These are phyloP conservation scores for human DNA, from an alignment of 2,113 vertebrate species.

Conservation along the genomic window DNA sequence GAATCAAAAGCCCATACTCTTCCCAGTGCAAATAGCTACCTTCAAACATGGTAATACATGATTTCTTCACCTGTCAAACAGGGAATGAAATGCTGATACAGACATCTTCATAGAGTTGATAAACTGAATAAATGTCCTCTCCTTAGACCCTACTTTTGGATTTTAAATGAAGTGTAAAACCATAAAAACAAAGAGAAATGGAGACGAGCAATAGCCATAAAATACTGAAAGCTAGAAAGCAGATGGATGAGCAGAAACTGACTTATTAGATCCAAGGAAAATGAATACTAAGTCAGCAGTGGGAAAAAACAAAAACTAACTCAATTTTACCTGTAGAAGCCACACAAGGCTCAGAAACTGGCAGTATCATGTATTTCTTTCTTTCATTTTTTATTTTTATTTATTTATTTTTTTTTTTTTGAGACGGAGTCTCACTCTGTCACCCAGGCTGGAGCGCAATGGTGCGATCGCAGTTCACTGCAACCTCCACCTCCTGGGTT, in stretches of 20 bases:
- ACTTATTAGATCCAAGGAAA: background rate
- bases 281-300: background rate
- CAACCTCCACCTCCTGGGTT: too few species aligned
- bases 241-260: background rate
- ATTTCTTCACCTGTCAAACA: background rate
- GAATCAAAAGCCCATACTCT: background rate
- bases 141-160: background rate
- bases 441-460: too few species aligned
- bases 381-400: too few species aligned
- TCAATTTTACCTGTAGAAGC: background rate
- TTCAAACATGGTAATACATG: background rate
- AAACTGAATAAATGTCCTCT: background rate
- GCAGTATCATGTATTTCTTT: background rate
- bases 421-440: too few species aligned
- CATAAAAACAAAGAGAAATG: constrained; percentile 21
- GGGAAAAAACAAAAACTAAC: background rate
- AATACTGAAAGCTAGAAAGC: background rate
- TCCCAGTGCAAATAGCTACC: background rate
- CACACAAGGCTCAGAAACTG: background rate
- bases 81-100: background rate
- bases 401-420: too few species aligned
- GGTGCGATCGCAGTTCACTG: too few species aligned
- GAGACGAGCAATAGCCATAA: background rate
- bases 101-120: background rate
- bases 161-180: background rate